Conservation (phyloP, 2,113 vertebrate genomes). For the Mixornis gularis region DNA sequence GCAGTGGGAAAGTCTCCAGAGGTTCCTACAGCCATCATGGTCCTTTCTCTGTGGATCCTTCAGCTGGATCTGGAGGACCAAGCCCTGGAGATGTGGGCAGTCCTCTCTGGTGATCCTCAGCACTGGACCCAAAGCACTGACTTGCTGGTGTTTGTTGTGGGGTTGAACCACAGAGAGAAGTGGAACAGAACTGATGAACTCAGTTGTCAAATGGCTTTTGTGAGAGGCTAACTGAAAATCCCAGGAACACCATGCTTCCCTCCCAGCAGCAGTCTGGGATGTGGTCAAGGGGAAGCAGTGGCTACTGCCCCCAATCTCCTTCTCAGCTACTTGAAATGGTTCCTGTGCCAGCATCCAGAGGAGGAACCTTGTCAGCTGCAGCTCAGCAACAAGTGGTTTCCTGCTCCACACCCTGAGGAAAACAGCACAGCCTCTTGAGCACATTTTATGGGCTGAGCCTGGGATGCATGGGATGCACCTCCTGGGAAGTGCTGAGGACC, state of each 20-base stretch:
- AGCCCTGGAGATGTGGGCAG: background rate
- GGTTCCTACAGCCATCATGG: background rate
- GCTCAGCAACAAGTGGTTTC: background rate
- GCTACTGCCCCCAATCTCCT: background rate
- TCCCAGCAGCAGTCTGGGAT: background rate
- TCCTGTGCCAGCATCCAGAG: background rate
- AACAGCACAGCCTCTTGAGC: background rate
- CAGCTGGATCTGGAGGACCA: background rate
- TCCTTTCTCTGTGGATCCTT: background rate
- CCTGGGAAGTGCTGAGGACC: background rate
- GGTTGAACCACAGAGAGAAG: fast-evolving
- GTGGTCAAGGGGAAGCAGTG: background rate
- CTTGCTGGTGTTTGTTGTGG: background rate
- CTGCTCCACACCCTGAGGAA: background rate
- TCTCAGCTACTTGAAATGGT: background rate
- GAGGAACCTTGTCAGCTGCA: background rate
- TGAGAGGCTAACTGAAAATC: background rate
- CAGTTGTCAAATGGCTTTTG: background rate
- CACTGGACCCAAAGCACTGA: background rate
- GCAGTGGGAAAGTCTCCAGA: background rate
- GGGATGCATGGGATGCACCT: background rate
- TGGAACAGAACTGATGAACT: background rate
- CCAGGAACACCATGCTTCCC: fast-evolving
- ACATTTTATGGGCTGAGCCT: background rate
- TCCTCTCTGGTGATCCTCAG: background rate